A percentile compares a stretch with the other conserved stretches of the same genome.
These are phyloP conservation scores for Neodon shergylaensis DNA, from an alignment of 2,113 vertebrate species.

Conservation along the genomic window DNA sequence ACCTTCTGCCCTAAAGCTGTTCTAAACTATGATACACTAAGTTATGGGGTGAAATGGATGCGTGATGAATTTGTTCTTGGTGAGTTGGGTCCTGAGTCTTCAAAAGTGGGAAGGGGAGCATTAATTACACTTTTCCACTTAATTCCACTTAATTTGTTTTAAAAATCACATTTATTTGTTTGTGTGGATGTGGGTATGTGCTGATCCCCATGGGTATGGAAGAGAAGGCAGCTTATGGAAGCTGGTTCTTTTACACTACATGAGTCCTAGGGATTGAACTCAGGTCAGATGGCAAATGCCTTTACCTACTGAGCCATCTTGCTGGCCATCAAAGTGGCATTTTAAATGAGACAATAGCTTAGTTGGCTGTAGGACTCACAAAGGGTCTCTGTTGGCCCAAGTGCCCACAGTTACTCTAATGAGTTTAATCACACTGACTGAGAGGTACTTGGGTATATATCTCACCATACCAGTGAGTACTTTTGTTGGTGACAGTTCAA, in stretches of 20 bases:
- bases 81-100: background rate
- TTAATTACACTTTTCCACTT: background rate
- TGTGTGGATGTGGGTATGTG: background rate
- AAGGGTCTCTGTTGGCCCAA: background rate
- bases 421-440: background rate
- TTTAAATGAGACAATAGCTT: slow-evolving; percentile 33
- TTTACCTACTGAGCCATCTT: background rate
- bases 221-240: background rate
- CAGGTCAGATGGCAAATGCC: background rate
- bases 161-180: background rate
- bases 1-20: no score
- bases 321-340: background rate
- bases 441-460: background rate
- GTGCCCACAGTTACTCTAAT: background rate
- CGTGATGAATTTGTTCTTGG: background rate
- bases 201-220: background rate
- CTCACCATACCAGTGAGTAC: background rate
- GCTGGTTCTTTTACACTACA: background rate
- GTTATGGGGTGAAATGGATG: background rate
- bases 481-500: background rate
- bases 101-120: background rate
- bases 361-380: slow-evolving; percentile 19
- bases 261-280: background rate
- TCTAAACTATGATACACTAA: background rate
- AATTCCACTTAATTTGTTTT: background rate